phyloP scores from a whole-genome alignment of 2,888 invertebrate species.

The Drosophila stalkeri region DNA sequence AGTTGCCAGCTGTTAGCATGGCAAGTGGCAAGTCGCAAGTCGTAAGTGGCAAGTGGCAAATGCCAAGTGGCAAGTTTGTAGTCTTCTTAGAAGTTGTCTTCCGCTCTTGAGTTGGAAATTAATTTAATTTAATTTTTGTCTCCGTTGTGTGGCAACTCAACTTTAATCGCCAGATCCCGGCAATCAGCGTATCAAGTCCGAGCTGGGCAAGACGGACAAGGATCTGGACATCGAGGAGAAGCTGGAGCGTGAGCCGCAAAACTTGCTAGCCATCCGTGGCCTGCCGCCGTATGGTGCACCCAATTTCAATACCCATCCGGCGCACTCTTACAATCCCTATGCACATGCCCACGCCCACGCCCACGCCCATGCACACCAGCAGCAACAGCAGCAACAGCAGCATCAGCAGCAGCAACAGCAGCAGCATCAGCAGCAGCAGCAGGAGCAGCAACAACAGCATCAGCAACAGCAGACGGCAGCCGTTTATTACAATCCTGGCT shows the following conservation, averaged over 20 bases:
- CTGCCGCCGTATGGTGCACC: conserved; percentile 64
- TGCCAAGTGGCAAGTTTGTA: conserved; percentile 68
- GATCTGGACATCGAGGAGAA: conserved; percentile 90
- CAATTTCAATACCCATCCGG: conserved; percentile 54
- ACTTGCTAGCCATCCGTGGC: conserved; percentile 71
- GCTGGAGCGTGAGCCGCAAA: conserved; percentile 89
- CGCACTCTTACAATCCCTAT: conserved; percentile 65
- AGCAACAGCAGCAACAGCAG: conserved; percentile 63
- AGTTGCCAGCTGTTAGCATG: conserved; percentile 23
- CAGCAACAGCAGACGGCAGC: conserved; percentile 67
- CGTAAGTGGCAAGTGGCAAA: conserved; percentile 47
- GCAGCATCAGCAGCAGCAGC: conserved; percentile 75
- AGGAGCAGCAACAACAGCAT: conserved; percentile 86
- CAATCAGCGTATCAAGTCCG: conserved; percentile 86
- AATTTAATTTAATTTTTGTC: conserved; percentile 68
- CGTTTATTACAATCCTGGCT: conserved; percentile 68
- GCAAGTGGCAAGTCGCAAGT: conserved; percentile 26
- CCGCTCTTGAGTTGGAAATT: conserved; percentile 66
- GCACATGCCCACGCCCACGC: conserved; percentile 51
- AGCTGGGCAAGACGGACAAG: conserved; percentile 88
- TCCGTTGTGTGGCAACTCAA: conserved; percentile 38
- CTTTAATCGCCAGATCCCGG: conserved; percentile 70
- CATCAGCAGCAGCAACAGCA: conserved; percentile 54
- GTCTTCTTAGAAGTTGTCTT: conserved; percentile 74
- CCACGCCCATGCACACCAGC: conserved; percentile 84